Conservation (phyloP, 2,113 vertebrate species). For the Dipodomys stephensi region DNA sequence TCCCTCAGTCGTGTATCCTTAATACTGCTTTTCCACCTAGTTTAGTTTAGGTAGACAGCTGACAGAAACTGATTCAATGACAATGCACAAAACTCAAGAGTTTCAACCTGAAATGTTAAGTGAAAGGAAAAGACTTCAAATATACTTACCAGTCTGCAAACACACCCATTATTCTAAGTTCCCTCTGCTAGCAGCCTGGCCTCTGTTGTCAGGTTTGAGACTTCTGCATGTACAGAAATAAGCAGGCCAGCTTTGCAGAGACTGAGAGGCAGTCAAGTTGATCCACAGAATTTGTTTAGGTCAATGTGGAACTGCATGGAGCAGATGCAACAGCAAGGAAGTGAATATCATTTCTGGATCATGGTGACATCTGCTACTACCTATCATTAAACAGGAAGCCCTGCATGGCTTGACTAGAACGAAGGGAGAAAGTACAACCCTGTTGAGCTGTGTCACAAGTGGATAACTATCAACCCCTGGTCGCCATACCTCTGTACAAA, state of each 20-base stretch:
- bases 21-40: neutral
- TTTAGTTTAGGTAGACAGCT: neutral
- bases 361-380: slow-evolving; percentile 66
- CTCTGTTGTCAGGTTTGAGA: slow-evolving; percentile 54
- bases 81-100: neutral
- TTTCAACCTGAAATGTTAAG: slow-evolving; percentile 40
- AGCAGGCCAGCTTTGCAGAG: slow-evolving; percentile 69
- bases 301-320: slow-evolving; percentile 66
- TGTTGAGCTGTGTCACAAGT: slow-evolving; percentile 52
- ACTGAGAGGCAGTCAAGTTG: slow-evolving; percentile 64
- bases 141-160: slow-evolving; percentile 34
- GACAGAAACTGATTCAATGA: neutral
- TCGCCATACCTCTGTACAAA: slow-evolving; percentile 29
- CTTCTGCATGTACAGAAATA: slow-evolving; percentile 58
- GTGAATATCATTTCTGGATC: slow-evolving; percentile 69
- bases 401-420: slow-evolving; percentile 9
- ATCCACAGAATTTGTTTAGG: slow-evolving; percentile 59
- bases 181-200: slow-evolving; percentile 39
- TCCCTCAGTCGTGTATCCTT: neutral
- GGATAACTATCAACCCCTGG: neutral
- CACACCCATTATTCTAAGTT: slow-evolving; percentile 39
- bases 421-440: slow-evolving; percentile 61
- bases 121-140: neutral
- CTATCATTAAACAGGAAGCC: slow-evolving; percentile 67
- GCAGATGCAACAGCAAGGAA: slow-evolving; percentile 69